Evolutionary conservation across 2,888 invertebrate genomes (phyloP).

Genomic region (Drosophila prolongata): DNA sequence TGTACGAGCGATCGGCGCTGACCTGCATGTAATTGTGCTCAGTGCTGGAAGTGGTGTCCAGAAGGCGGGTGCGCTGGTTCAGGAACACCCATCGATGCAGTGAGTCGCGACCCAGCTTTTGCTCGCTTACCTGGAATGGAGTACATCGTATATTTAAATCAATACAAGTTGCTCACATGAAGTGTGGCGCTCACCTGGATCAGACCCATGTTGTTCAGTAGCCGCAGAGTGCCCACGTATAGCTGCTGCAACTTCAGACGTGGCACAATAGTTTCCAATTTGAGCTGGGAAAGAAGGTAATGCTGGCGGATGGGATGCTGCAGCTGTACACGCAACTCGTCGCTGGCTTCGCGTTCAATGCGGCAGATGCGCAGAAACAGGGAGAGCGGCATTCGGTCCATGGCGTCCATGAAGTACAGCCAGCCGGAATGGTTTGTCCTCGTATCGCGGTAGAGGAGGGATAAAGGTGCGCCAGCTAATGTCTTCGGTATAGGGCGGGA

Average conservation of each 20-base stretch:
- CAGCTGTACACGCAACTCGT: constrained; percentile 86
- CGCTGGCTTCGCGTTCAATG: constrained; percentile 85
- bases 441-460: constrained; percentile 87
- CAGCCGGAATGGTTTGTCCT: constrained; percentile 87
- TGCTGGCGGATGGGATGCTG: constrained; percentile 88
- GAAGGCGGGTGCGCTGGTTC: constrained; percentile 87
- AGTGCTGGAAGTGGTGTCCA: constrained; percentile 89
- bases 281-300: constrained; percentile 87
- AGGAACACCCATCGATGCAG: constrained; percentile 90
- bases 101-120: constrained; percentile 86
- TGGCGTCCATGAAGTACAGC: constrained; percentile 89
- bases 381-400: constrained; percentile 89
- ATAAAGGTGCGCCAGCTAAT: constrained; percentile 90
- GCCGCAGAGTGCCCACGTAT: constrained; percentile 84
- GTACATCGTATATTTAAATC: too few species aligned
- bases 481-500: constrained; percentile 82
- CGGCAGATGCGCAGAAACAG: constrained; percentile 89
- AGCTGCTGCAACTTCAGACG: constrained; percentile 71
- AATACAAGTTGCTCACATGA: too few species aligned
- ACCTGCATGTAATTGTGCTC: constrained; percentile 87
- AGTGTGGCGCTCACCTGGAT: constrained; percentile 87
- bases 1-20: constrained; percentile 86
- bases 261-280: constrained; percentile 72
- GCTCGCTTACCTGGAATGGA: constrained; percentile 88
- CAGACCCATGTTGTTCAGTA: constrained; percentile 89